A percentile compares a stretch with the other conserved stretches of the same genome.
phyloP scores from a whole-genome alignment of 2,797 vertebrate species.

The Poeciliopsis presidionis region DNA sequence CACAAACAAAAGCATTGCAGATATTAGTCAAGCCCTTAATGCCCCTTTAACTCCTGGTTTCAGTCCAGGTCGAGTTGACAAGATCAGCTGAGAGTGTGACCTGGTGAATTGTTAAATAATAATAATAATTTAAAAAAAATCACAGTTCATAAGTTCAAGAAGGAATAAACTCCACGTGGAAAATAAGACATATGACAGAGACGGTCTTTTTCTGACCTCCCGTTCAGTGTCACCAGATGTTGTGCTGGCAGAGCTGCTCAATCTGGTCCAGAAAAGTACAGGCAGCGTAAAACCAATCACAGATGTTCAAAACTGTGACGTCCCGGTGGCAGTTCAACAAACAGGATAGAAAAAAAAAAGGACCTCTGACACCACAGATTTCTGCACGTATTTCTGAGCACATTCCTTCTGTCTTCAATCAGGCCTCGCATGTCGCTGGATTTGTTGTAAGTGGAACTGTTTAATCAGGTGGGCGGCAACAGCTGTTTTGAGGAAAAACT shows the following conservation, averaged over 20 bases:
- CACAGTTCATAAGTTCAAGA: conserved; percentile 21
- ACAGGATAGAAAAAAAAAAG: conserved; percentile 1
- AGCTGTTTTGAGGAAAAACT: conserved; percentile 82
- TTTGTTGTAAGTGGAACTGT: conserved; percentile 62
- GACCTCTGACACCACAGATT: conserved; percentile 20
- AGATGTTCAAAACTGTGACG: not conserved
- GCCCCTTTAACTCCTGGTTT: conserved; percentile 16
- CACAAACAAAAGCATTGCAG: not conserved
- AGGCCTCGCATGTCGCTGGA: conserved; percentile 41
- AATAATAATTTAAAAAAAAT: not conserved
- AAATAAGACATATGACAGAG: conserved; percentile 39
- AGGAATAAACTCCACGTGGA: conserved; percentile 22
- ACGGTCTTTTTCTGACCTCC: conserved; percentile 21
- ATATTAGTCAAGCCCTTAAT: conserved; percentile 15
- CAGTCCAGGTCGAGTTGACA: conserved; percentile 33
- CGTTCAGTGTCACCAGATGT: conserved; percentile 39
- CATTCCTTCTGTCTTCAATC: conserved; percentile 43
- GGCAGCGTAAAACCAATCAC: not conserved
- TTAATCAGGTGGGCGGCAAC: conserved; percentile 78
- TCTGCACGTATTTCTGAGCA: conserved; percentile 30
- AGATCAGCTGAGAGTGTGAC: conserved; percentile 18
- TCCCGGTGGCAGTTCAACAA: conserved; percentile 6
- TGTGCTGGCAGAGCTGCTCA: conserved; percentile 13
- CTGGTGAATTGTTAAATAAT: not conserved
- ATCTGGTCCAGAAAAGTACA: conserved; percentile 16